Conservation (phyloP, 2,888 invertebrate species). For the Cantharis nigra region DNA sequence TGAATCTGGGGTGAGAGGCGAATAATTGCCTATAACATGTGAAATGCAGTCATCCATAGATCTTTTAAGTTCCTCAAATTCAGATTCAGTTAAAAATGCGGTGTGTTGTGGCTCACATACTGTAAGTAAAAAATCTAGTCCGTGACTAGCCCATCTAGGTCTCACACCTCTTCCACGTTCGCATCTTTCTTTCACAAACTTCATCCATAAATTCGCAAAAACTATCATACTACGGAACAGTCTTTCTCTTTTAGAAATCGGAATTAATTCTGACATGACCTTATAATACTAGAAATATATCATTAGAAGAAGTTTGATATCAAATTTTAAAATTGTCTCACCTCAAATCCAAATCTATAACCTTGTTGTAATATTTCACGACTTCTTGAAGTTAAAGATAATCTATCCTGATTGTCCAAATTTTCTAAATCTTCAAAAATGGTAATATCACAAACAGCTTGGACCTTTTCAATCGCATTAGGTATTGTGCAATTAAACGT, state of each 20-base stretch:
- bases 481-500: slow-evolving; percentile 63
- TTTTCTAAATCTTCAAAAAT: slow-evolving; percentile 59
- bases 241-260: slow-evolving; percentile 50
- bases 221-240: slow-evolving; percentile 66
- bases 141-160: slow-evolving; percentile 88
- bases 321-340: slow-evolving; percentile 45
- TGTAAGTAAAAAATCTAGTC: slow-evolving; percentile 82
- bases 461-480: slow-evolving; percentile 61
- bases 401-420: slow-evolving; percentile 64
- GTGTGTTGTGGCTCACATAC: slow-evolving; percentile 86
- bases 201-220: slow-evolving; percentile 87
- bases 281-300: slow-evolving; percentile 64
- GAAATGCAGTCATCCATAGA: slow-evolving; percentile 85
- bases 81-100: slow-evolving; percentile 72
- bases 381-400: slow-evolving; percentile 66
- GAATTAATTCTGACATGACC: slow-evolving; percentile 70
- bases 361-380: slow-evolving; percentile 83
- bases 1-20: slow-evolving; percentile 53
- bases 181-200: slow-evolving; percentile 82
- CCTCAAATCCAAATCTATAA: slow-evolving; percentile 90
- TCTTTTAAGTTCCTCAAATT: slow-evolving; percentile 80
- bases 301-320: background rate
- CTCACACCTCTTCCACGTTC: slow-evolving; percentile 80
- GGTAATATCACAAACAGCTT: slow-evolving; percentile 58
- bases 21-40: slow-evolving; percentile 68